Percentiles rank a stretch among this genome's conserved stretches.
Evolutionary conservation across 1,140 invertebrate species (phyloP).

Genomic region (Trichogramma pretiosum): DNA sequence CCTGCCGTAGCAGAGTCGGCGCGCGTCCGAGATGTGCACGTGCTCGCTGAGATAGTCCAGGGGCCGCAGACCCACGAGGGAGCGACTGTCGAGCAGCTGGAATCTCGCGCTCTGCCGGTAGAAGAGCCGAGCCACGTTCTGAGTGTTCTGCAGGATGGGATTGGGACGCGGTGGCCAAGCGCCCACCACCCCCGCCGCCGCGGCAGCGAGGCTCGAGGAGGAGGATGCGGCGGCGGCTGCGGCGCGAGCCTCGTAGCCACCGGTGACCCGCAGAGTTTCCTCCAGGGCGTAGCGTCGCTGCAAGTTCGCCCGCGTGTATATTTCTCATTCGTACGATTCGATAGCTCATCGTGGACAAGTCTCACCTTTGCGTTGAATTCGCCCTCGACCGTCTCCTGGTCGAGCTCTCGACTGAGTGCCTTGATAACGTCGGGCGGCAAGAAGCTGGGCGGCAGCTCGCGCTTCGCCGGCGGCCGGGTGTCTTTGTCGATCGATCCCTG

Average conservation of each 20-base stretch:
- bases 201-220: too few species aligned
- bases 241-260: conserved; percentile 28
- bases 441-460: conserved; percentile 37
- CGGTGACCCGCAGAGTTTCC: conserved; percentile 50
- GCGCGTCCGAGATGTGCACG: conserved; percentile 51
- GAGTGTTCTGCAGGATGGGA: conserved; percentile 38
- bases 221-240: too few species aligned
- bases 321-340: too few species aligned
- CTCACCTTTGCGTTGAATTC: conserved; percentile 58
- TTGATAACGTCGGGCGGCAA: conserved; percentile 55
- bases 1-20: conserved; percentile 53
- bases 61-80: conserved; percentile 43
- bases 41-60: conserved; percentile 54
- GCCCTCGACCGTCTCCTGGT: conserved; percentile 56
- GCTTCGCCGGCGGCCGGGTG: conserved; percentile 15
- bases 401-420: conserved; percentile 56
- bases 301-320: too few species aligned
- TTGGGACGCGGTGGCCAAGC: conserved; percentile 25
- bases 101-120: conserved; percentile 55
- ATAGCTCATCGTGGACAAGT: conserved; percentile 1
- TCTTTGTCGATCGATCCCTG: conserved; percentile 26
- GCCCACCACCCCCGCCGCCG: neutral
- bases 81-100: conserved; percentile 53
- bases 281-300: conserved; percentile 53
- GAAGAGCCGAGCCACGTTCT: conserved; percentile 52